Evolutionary conservation across 1,140 invertebrate species (phyloP), one percentile per base, ranked within the genome.

Genomic region (Nylanderia fulva): DNA sequence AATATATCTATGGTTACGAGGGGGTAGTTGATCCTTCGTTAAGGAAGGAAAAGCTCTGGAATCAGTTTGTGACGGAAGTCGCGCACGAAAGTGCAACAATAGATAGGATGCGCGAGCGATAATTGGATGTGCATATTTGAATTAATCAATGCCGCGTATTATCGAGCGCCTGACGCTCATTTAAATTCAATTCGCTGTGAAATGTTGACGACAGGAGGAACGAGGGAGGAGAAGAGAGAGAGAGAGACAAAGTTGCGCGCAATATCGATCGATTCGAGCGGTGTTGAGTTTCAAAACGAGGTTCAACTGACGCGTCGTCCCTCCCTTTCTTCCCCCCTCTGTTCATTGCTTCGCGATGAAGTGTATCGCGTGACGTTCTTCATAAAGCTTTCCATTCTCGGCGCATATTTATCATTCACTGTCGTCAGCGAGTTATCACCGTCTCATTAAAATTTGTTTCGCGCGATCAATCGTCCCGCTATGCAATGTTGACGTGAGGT

Each of bases 221-320:
- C 2, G 21, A 15, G 0, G 27, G 13, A 6, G 60, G 15, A 6
- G 27, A 27, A 5, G 27, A 2, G 72, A 15, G 54, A 21, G 54
- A 9, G 45, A 9, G 1, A 83, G 33, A 66, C 68, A 54, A 64
- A 72, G 64, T 82, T 56, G 63, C 18, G 48, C 66, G 48, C 68
- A 13, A 27, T 72, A 63, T 76, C 68, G 64, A 66, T 64, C 56
- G 52, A 7, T 52, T 66, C 63, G n/a, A 66, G 63, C 18, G 83
- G 72, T 60, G 77, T 80, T 71, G 64, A 82, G 77, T 82, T 82
- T 58, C 77, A 71, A 72, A 82, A 82, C 77, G 66, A 71, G 77
- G 52, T 60, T 82, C 77, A 60, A 82, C 77, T 45, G 66, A 71
- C 66, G 77, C 29, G 54, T 66, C 9, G n/a, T 1, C 21, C 60